Conservation (phyloP, 1,140 invertebrate species). For the Anthonomus grandis region DNA sequence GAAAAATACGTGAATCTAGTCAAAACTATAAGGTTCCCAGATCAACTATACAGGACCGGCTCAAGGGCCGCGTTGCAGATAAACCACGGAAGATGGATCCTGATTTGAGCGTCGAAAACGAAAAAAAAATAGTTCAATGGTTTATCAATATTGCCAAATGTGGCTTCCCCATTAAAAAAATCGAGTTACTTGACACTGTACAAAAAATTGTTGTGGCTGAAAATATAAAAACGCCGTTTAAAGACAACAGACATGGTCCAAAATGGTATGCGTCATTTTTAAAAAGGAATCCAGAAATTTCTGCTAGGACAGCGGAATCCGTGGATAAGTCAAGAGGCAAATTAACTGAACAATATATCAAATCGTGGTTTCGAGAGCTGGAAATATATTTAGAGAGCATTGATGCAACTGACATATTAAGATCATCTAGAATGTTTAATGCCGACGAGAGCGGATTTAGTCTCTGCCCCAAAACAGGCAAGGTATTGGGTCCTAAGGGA, state of each 20-base stretch:
- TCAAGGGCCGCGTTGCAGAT: constrained; percentile 1
- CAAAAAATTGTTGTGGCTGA: constrained; percentile 5
- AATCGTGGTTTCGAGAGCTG: not conserved
- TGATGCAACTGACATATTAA: not conserved
- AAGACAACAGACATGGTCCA: not conserved
- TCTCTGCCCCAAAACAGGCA: not conserved
- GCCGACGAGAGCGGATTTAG: not conserved
- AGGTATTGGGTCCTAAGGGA: not conserved
- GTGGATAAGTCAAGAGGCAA: constrained; percentile 2
- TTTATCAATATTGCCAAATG: not conserved
- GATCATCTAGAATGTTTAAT: not conserved
- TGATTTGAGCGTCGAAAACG: not conserved
- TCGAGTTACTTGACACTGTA: not conserved
- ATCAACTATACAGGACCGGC: constrained; percentile 10
- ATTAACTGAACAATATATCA: not conserved
- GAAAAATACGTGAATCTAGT: constrained; percentile 2
- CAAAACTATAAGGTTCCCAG: constrained; percentile 6
- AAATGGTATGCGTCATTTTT: constrained; percentile 6
- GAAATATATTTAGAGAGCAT: not conserved
- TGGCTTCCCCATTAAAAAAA: constrained; percentile 7
- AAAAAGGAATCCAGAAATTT: constrained; percentile 2
- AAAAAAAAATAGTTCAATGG: constrained; percentile 4
- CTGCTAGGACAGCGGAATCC: constrained; percentile 4
- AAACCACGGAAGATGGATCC: not conserved
- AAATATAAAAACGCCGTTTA: constrained; percentile 4